These are phyloP conservation scores for Nemopilema nomurai DNA, from an alignment of 30 jellyfish, hydroid and myxozoan genomes.

Conservation along the genomic window DNA sequence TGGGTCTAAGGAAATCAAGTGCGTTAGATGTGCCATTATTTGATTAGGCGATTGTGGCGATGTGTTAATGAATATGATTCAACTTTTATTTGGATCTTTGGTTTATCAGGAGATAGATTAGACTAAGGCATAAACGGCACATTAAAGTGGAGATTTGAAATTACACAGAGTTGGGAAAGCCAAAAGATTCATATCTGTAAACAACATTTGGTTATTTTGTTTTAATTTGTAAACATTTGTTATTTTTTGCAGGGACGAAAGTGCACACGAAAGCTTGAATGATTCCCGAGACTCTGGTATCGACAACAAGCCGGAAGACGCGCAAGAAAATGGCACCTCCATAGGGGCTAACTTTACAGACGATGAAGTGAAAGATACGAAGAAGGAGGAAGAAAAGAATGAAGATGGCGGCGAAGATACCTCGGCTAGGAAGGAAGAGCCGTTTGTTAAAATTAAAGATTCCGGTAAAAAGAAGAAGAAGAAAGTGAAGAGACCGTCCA, in stretches of 20 bases:
- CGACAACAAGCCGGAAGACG: constrained; percentile 1
- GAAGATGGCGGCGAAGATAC: background rate
- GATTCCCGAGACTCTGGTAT: constrained; percentile 48
- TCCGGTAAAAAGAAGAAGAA: background rate
- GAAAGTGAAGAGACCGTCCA: constrained; percentile 60
- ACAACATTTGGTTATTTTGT: no score
- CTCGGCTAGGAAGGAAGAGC: background rate
- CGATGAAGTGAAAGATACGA: background rate
- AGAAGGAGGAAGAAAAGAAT: background rate
- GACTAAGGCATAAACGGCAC: no score
- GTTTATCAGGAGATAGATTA: no score
- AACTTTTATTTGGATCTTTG: no score
- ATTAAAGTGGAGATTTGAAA: no score
- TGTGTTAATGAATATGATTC: no score
- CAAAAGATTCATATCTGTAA: no score
- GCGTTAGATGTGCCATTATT: no score
- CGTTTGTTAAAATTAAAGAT: constrained; percentile 8
- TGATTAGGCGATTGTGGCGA: no score
- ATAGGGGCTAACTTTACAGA: constrained; percentile 1
- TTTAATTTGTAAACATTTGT: background rate
- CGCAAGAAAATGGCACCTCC: background rate
- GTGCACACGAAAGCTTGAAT: background rate
- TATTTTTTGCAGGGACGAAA: background rate
- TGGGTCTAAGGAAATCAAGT: no score
- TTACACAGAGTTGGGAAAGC: no score